Conservation (phyloP, 2,113 vertebrate species). For the Dromiciops gliroides region DNA sequence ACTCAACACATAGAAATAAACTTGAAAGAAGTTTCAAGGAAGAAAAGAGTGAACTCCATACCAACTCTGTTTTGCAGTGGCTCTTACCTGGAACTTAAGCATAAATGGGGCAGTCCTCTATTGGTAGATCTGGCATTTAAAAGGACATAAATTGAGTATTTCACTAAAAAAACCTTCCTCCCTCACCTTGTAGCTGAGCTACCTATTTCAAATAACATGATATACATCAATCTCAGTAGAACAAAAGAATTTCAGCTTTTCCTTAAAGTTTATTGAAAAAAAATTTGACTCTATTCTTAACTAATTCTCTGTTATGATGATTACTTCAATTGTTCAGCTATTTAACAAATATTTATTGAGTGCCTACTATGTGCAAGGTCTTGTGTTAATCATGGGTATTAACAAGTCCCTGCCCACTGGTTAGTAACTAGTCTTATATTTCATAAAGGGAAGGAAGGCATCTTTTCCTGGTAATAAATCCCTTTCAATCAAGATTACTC, state of each 20-base stretch:
- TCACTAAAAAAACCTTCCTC: background rate
- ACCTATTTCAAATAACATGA: background rate
- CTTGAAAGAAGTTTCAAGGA: background rate
- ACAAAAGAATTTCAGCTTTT: background rate
- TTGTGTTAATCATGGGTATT: background rate
- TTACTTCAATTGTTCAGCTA: background rate
- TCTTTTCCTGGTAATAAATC: background rate
- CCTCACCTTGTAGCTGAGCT: background rate
- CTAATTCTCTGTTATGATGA: background rate
- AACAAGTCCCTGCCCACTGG: background rate
- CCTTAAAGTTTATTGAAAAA: background rate
- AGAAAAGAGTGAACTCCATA: background rate
- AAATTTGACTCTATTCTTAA: background rate
- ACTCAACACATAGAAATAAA: background rate
- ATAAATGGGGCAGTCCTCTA: background rate
- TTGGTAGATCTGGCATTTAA: background rate
- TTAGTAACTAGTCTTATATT: background rate
- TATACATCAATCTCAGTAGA: background rate
- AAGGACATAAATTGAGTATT: background rate
- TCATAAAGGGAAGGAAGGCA: background rate
- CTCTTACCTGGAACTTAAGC: background rate
- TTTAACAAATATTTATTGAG: background rate
- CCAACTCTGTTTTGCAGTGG: background rate
- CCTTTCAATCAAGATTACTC: background rate
- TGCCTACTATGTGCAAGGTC: background rate